Evolutionary conservation across 2,113 vertebrate genomes (phyloP).

Genomic region (Tyrannus savana): DNA sequence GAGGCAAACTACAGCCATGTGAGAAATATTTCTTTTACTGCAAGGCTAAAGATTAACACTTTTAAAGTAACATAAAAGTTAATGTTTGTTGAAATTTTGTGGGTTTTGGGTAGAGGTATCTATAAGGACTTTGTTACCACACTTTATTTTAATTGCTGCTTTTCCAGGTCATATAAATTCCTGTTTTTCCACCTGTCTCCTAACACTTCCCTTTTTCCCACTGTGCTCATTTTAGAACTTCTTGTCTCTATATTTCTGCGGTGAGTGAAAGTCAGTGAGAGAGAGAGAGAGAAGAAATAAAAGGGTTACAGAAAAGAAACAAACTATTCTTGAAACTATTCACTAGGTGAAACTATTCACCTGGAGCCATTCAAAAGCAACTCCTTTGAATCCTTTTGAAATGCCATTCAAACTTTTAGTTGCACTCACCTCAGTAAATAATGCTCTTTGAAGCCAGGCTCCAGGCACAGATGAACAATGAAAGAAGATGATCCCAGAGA

Average conservation of each 20-base stretch:
- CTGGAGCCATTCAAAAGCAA: neutral
- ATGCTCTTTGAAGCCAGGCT: neutral
- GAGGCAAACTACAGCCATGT: rapidly evolving
- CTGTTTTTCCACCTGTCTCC: neutral
- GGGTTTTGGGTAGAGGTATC: neutral
- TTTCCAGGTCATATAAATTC: neutral
- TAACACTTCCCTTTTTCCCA: neutral
- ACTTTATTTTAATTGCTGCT: neutral
- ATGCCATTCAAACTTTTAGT: conserved; percentile 11
- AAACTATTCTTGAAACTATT: neutral
- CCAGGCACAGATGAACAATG: neutral
- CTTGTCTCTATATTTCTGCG: neutral
- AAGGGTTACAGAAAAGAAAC: neutral
- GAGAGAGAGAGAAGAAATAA: neutral
- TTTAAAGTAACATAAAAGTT: neutral
- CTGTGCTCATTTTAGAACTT: neutral
- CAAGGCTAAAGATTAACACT: rapidly evolving
- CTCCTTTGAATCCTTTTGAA: conserved; percentile 22
- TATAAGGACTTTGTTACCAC: neutral
- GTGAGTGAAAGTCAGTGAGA: neutral
- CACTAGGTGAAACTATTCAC: conserved; percentile 6
- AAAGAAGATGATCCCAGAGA: neutral
- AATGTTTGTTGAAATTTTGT: neutral
- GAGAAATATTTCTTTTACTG: neutral
- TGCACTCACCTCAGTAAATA: conserved; percentile 10